phyloP scores from a whole-genome alignment of 1,140 invertebrate species.

The Brachionus manjavacas region DNA sequence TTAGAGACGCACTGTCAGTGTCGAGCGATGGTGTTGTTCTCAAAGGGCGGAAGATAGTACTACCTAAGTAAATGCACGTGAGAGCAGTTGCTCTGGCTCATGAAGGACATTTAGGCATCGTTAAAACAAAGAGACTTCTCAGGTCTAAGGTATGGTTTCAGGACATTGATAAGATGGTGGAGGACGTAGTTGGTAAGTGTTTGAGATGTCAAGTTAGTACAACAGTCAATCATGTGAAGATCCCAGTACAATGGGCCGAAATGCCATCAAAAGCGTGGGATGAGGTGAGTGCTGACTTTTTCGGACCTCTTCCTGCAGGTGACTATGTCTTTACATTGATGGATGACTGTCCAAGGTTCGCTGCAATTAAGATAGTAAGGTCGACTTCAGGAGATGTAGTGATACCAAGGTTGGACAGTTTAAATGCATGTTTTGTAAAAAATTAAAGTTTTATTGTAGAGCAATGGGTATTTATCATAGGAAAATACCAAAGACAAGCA shows the following conservation, averaged over 20 bases:
- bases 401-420: neutral
- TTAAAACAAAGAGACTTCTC: conserved; percentile 47
- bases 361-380: neutral
- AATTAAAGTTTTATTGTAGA: neutral
- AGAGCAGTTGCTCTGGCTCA: conserved; percentile 43
- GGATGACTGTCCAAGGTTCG: no score
- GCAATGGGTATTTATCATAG: neutral
- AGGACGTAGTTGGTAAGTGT: conserved; percentile 46
- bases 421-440: neutral
- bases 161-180: conserved; percentile 48
- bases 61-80: neutral
- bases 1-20: neutral
- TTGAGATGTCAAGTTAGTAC: conserved; percentile 32
- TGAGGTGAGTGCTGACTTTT: neutral
- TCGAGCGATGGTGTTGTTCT: neutral
- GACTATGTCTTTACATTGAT: no score
- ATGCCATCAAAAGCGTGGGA: neutral
- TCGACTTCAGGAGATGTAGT: neutral
- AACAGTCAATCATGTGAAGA: neutral
- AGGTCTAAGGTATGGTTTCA: conserved; percentile 54
- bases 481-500: no score
- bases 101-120: conserved; percentile 48
- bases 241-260: neutral
- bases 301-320: no score
- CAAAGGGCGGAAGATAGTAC: neutral